Evolutionary conservation across 2,797 vertebrate genomes (phyloP).

Genomic region (Rhinichthys osculus): DNA sequence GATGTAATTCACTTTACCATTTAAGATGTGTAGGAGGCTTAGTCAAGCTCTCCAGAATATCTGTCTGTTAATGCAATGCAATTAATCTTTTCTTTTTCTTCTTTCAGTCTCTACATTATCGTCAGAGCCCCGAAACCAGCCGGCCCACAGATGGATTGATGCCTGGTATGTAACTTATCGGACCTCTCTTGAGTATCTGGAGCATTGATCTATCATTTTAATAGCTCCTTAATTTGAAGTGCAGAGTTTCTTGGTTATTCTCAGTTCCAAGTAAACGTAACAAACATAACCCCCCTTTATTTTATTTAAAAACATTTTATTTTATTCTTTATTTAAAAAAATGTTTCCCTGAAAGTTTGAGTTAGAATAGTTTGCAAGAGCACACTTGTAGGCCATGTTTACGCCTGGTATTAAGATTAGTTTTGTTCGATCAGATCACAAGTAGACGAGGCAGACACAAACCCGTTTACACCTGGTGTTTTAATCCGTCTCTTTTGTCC

Average conservation of each 20-base stretch:
- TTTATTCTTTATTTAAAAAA: no score
- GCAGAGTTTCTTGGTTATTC: neutral
- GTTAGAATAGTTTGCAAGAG: no score
- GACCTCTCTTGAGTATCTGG: neutral
- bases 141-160: slow-evolving; percentile 90
- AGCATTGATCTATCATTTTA: neutral
- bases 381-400: no score
- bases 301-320: no score
- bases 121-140: slow-evolving; percentile 82
- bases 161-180: slow-evolving; percentile 81
- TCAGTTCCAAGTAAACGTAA: neutral
- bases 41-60: neutral
- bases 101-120: slow-evolving; percentile 86
- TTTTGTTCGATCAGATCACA: no score
- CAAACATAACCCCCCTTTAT: neutral
- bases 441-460: no score
- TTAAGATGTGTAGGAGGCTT: neutral
- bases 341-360: no score
- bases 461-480: no score
- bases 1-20: neutral
- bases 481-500: no score
- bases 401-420: no score
- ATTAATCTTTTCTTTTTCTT: slow-evolving; percentile 22
- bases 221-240: neutral
- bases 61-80: neutral